phyloP scores from a whole-genome alignment of 2,113 vertebrate genomes.

The Rostratula benghalensis region DNA sequence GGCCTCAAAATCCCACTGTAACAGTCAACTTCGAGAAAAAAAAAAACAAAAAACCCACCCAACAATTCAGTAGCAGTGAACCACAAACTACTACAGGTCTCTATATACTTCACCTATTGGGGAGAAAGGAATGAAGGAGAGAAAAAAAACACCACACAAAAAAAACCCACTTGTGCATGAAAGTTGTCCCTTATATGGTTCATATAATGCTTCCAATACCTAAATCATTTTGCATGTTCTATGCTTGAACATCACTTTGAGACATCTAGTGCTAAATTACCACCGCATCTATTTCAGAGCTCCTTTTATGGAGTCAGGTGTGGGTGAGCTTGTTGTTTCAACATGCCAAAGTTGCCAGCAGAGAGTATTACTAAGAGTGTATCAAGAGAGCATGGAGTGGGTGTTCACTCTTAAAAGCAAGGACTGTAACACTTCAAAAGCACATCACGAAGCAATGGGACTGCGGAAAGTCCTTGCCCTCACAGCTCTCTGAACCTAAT shows the following conservation, averaged over 20 bases:
- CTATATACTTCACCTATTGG: neutral
- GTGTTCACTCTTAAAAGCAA: neutral
- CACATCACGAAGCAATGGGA: neutral
- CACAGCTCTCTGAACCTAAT: neutral
- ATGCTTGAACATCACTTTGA: neutral
- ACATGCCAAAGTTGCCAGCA: neutral
- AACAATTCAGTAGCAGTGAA: neutral
- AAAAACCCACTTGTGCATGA: neutral
- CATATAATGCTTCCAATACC: neutral
- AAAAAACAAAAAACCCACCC: neutral
- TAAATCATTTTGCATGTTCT: too few species aligned
- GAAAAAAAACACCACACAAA: neutral
- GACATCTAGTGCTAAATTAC: neutral
- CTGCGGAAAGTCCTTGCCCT: neutral
- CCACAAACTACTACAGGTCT: neutral
- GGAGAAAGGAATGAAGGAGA: neutral
- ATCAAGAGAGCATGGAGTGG: neutral
- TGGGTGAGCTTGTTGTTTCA: slow-evolving; percentile 19
- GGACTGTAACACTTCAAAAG: neutral
- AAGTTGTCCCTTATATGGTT: neutral
- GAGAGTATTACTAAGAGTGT: neutral
- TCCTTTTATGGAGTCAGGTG: neutral
- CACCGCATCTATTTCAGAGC: neutral
- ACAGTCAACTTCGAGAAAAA: neutral
- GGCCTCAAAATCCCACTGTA: neutral